Conservation (phyloP, 53 echinoderm and acorn worm species). For the Astropecten irregularis region DNA sequence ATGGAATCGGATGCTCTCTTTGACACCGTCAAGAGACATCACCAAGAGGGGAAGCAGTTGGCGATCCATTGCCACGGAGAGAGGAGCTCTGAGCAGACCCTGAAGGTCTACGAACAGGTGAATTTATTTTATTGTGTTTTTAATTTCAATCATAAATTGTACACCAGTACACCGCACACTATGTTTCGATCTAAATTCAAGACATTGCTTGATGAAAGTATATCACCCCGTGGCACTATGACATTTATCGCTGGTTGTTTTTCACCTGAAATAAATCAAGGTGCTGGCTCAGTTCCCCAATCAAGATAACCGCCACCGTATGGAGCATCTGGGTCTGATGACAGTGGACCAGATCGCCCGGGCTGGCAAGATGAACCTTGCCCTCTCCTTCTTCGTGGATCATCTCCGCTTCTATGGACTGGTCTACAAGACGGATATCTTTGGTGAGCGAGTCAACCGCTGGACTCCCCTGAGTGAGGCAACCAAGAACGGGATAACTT, state of each 20-base stretch:
- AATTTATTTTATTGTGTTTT: too few species aligned
- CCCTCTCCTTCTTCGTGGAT: constrained; percentile 65
- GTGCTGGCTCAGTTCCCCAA: constrained; percentile 1
- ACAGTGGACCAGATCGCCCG: constrained; percentile 56
- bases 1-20: not conserved
- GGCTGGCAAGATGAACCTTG: constrained; percentile 50
- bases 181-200: not conserved
- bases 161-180: too few species aligned
- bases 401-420: constrained; percentile 64
- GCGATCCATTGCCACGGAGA: constrained; percentile 40
- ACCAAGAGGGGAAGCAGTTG: constrained; percentile 10
- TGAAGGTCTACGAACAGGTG: constrained; percentile 60
- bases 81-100: constrained; percentile 30
- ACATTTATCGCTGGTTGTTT: not conserved
- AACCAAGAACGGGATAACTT: constrained; percentile 33
- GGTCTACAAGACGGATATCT: constrained; percentile 67
- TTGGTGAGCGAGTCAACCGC: constrained; percentile 62
- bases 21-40: constrained; percentile 2
- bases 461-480: constrained; percentile 63
- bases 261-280: not conserved
- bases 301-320: constrained; percentile 59
- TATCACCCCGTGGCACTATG: not conserved
- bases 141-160: too few species aligned
- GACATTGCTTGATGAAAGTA: not conserved
- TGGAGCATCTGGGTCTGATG: constrained; percentile 68